Percentiles rank a stretch among this genome's conserved stretches.
Evolutionary conservation across 1,140 invertebrate species (phyloP).

Genomic region (Lordiphosa clarofinis): DNA sequence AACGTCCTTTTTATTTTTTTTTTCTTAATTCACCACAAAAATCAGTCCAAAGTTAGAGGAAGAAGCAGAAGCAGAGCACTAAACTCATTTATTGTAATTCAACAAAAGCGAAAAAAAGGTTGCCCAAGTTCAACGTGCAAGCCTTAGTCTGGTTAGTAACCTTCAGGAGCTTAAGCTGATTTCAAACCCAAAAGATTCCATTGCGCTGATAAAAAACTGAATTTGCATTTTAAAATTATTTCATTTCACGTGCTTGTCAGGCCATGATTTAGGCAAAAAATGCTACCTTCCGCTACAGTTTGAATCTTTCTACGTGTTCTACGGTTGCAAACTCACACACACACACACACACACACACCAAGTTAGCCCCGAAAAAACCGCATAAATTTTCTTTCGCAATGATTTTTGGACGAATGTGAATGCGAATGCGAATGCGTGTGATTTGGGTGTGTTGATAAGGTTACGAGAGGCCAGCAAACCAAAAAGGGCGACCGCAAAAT

Average conservation of each 20-base stretch:
- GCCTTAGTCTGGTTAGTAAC: constrained; percentile 5
- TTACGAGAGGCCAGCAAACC: constrained; percentile 6
- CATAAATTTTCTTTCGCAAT: constrained; percentile 44
- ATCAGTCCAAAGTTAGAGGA: neutral
- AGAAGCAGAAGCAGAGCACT: neutral
- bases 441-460: constrained; percentile 46
- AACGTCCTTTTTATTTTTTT: no score
- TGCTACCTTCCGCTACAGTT: constrained; percentile 4
- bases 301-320: constrained; percentile 25
- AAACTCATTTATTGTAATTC: constrained; percentile 9
- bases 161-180: constrained; percentile 5
- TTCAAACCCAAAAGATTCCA: constrained; percentile 5
- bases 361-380: constrained; percentile 18
- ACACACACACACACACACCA: no score
- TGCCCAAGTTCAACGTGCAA: constrained; percentile 10
- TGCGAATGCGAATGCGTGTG: constrained; percentile 45
- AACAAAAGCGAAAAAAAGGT: constrained; percentile 12
- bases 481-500: constrained; percentile 29
- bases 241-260: constrained; percentile 53
- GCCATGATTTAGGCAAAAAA: constrained; percentile 45
- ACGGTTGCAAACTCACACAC: neutral
- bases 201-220: constrained; percentile 11
- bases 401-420: constrained; percentile 27
- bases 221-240: constrained; percentile 56
- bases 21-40: no score